Percentiles rank a stretch among this genome's conserved stretches.
These are phyloP conservation scores for Setipinna tenuifilis DNA, from an alignment of 2,797 vertebrate species.

Conservation along the genomic window DNA sequence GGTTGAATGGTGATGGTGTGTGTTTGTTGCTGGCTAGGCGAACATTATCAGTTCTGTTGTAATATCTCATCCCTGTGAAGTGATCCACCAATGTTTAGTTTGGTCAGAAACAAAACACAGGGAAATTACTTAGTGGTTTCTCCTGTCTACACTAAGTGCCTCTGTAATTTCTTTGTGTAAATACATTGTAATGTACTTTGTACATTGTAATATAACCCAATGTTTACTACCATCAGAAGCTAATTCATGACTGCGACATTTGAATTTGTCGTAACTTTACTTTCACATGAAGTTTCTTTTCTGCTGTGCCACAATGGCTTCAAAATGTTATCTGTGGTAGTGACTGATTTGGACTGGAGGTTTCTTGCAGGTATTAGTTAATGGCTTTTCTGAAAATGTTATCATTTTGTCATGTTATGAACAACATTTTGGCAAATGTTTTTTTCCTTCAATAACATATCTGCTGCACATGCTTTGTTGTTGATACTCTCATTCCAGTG, in stretches of 20 bases:
- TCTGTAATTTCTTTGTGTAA: neutral
- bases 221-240: neutral
- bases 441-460: neutral
- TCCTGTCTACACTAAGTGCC: neutral
- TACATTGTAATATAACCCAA: neutral
- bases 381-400: neutral
- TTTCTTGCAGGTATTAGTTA: neutral
- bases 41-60: constrained; percentile 48
- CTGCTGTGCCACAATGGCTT: neutral
- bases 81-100: constrained; percentile 40
- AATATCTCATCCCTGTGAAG: constrained; percentile 52
- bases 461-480: neutral
- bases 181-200: neutral
- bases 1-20: constrained; percentile 45
- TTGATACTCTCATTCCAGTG: neutral
- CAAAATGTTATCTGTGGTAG: neutral
- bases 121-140: neutral
- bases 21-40: constrained; percentile 22
- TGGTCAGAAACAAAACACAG: constrained; percentile 38
- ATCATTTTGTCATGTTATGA: neutral
- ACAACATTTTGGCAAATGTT: neutral
- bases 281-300: neutral
- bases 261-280: neutral
- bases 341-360: too few species aligned
- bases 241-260: neutral